These are phyloP conservation scores for Apoda limacodes DNA, from an alignment of 2,888 invertebrate species.

Conservation along the genomic window DNA sequence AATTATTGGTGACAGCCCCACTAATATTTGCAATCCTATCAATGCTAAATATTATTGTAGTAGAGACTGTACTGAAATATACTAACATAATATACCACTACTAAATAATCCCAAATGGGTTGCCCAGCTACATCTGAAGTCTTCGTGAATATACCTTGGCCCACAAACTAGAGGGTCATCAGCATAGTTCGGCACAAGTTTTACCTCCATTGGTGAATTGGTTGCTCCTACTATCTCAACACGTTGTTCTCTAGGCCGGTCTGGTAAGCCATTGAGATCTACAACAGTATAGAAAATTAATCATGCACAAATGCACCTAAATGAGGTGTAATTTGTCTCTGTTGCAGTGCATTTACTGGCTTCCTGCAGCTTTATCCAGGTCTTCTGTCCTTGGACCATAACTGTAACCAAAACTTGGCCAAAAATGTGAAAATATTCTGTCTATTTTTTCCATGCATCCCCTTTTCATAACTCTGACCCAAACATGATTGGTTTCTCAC, in stretches of 20 bases:
- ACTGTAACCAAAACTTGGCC: not conserved
- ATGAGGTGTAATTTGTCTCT: not conserved
- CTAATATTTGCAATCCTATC: too few species aligned
- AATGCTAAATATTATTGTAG: too few species aligned
- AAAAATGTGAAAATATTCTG: too few species aligned
- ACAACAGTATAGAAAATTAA: constrained; percentile 18
- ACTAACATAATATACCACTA: constrained; percentile 80
- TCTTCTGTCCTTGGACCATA: too few species aligned
- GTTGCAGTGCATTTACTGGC: too few species aligned
- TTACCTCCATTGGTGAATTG: constrained; percentile 66
- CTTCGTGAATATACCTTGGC: constrained; percentile 76
- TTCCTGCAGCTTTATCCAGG: too few species aligned
- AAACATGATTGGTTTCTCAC: too few species aligned
- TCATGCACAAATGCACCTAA: not conserved
- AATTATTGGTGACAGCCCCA: too few species aligned
- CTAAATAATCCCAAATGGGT: constrained; percentile 73
- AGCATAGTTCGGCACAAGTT: constrained; percentile 75
- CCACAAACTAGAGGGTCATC: constrained; percentile 83
- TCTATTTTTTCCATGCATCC: too few species aligned
- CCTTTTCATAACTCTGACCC: too few species aligned
- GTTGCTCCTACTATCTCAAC: constrained; percentile 76
- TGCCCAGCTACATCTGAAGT: constrained; percentile 73
- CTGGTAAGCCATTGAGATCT: constrained; percentile 80
- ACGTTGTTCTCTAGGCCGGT: constrained; percentile 68
- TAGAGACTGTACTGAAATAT: too few species aligned